Percentiles rank a stretch among this genome's conserved stretches.
Evolutionary conservation across 2,797 vertebrate species (phyloP).

Genomic region (Diplodus sargus): DNA sequence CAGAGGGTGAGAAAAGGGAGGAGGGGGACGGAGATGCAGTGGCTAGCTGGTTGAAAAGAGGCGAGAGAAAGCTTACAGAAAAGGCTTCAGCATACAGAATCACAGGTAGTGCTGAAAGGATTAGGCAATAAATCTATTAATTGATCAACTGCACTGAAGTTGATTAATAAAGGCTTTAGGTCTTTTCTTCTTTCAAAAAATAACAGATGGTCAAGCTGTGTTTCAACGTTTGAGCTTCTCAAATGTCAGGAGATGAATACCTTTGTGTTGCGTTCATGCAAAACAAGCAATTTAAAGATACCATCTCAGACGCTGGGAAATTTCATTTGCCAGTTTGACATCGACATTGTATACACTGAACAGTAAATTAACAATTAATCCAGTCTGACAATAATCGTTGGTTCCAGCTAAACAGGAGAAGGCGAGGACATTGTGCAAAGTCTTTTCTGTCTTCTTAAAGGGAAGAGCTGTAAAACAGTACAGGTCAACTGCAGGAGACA

Average conservation of each 20-base stretch:
- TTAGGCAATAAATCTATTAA: neutral
- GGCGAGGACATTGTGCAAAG: constrained; percentile 16
- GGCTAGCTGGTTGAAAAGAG: neutral
- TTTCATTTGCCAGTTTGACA: no score
- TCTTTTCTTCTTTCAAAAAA: neutral
- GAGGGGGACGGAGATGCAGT: neutral
- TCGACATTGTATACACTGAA: no score
- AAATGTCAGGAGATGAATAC: neutral
- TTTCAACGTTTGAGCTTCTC: neutral
- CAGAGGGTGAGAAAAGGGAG: neutral
- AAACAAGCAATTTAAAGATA: no score
- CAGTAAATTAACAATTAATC: no score
- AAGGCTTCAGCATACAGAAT: neutral
- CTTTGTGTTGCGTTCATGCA: no score
- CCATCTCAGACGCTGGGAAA: no score
- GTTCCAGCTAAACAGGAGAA: neutral
- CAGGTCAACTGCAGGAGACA: constrained; percentile 19
- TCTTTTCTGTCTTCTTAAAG: constrained; percentile 2
- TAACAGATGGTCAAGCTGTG: neutral
- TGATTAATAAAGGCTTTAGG: neutral
- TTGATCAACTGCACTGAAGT: neutral
- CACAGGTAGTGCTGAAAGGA: neutral
- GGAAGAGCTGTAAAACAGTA: constrained; percentile 25
- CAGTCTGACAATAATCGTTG: neutral
- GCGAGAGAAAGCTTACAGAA: neutral